Evolutionary conservation across 2,113 vertebrate species (phyloP), one percentile per base, ranked within the genome.

Genomic region (Epinephelus fuscoguttatus): DNA sequence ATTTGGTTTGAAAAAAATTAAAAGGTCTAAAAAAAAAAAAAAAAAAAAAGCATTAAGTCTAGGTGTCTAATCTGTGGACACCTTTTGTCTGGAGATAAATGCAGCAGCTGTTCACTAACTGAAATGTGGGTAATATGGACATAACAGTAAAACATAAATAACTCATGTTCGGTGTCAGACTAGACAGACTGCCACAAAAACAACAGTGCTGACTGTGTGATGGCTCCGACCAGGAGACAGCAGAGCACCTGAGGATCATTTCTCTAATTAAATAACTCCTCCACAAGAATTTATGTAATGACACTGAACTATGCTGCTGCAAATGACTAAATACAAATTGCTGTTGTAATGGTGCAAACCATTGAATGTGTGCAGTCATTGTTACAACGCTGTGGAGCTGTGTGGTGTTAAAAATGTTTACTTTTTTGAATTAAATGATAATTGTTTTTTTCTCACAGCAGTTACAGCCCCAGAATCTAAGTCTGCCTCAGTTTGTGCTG

Each of bases 401-500:
- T 70, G 9, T 0, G 27, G 1, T 49, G 19, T 53, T 63, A n/a
- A 40, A 27, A 76, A 68, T 3, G 15, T 19, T 27, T 50, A 1
- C 21, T 57, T 23, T 27, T 7, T 18, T 40, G 17, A 42, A 30
- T 42, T 3, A 17, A 4, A 3, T 30, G 7, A 60, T 67, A 53
- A 50, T 69, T 33, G 4, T 25, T 6, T 37, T 89, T 93, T 96
- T 92, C 94, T 93, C 95, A 57, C 97, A 98, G 90, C 97, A 98
- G 91, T 95, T 99, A 81, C 98, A 99, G 86, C 98, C 98, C 91
- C 98, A 98, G 95, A 99, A 98, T 95, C 95, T 98, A 88, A 97
- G 97, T 93, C 93, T 99, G 95, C 98, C 98, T 66, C 98, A 99
- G 95, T 99, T 99, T 92, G 97, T 99, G 89, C 94, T 99, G 96